Conservation (phyloP, 2,797 vertebrate genomes). For the Philypnodon macrostomus region DNA sequence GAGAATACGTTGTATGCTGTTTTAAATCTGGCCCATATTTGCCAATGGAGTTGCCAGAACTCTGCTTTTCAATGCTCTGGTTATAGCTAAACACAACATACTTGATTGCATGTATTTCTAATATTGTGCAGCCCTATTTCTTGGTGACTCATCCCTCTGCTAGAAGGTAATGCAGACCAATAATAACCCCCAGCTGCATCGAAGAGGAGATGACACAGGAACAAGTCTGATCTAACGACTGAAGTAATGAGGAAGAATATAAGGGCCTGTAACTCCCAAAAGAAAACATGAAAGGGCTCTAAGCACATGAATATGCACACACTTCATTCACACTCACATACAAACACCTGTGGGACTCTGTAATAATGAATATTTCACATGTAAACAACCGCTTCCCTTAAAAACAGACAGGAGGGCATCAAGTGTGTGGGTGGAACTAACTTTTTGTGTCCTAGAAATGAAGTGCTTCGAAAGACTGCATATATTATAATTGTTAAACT, state of each 20-base stretch:
- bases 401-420: slow-evolving; percentile 28
- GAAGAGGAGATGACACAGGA: slow-evolving; percentile 21
- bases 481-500: no score
- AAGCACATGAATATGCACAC: slow-evolving; percentile 49
- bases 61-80: no score
- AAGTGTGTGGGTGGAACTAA: slow-evolving; percentile 23
- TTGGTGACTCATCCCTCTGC: slow-evolving; percentile 55
- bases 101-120: no score
- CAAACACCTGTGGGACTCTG: slow-evolving; percentile 8
- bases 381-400: slow-evolving; percentile 46
- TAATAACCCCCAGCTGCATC: slow-evolving; percentile 40
- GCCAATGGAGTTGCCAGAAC: no score
- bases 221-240: slow-evolving; percentile 14
- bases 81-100: no score
- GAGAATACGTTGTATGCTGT: no score
- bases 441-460: not conserved
- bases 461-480: not conserved
- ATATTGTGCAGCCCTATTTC: no score
- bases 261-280: slow-evolving; percentile 35
- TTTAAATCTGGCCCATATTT: no score
- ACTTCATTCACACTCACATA: slow-evolving; percentile 6
- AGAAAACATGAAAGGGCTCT: slow-evolving; percentile 44
- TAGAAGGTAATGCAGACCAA: slow-evolving; percentile 42
- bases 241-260: slow-evolving; percentile 49
- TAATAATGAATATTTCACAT: slow-evolving; percentile 27